Evolutionary conservation across 1,140 invertebrate genomes (phyloP).

Genomic region (Drosophila quadrilineata): DNA sequence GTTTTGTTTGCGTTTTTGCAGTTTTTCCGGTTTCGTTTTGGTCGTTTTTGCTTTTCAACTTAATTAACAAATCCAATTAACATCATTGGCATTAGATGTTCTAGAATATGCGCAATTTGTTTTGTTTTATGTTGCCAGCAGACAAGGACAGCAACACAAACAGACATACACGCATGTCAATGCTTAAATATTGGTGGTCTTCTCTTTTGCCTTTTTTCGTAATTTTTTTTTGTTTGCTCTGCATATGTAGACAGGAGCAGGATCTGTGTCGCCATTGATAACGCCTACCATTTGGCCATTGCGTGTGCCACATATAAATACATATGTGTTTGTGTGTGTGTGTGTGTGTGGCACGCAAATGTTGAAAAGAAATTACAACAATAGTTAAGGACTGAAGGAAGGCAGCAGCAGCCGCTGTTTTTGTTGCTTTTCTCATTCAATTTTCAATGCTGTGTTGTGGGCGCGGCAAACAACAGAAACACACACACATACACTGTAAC

Average conservation of each 20-base stretch:
- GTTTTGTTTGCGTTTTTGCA: conserved; percentile 6
- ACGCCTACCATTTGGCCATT: conserved; percentile 18
- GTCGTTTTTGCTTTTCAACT: conserved; percentile 54
- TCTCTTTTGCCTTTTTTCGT: conserved; percentile 9
- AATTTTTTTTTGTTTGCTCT: too few species aligned
- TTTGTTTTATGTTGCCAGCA: conserved; percentile 46
- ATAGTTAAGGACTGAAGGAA: conserved; percentile 16
- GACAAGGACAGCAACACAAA: conserved; percentile 12
- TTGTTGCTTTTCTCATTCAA: conserved; percentile 30
- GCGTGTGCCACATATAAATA: conserved; percentile 18
- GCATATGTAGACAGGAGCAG: conserved; percentile 28
- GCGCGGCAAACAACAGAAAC: conserved; percentile 34
- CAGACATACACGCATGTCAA: not conserved
- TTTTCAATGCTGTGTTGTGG: conserved; percentile 12
- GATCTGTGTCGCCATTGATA: conserved; percentile 42
- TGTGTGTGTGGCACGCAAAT: conserved; percentile 31
- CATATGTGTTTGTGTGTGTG: conserved; percentile 7
- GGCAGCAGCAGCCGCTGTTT: conserved; percentile 22
- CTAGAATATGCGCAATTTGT: conserved; percentile 71
- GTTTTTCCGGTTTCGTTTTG: conserved; percentile 20
- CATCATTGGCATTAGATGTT: conserved; percentile 74
- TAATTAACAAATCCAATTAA: conserved; percentile 79
- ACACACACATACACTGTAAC: not conserved
- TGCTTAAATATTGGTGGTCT: conserved; percentile 12
- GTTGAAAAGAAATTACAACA: conserved; percentile 34